Evolutionary conservation across 2,888 invertebrate genomes (phyloP), one percentile per base, ranked within the genome.

Genomic region (Plusia festucae): DNA sequence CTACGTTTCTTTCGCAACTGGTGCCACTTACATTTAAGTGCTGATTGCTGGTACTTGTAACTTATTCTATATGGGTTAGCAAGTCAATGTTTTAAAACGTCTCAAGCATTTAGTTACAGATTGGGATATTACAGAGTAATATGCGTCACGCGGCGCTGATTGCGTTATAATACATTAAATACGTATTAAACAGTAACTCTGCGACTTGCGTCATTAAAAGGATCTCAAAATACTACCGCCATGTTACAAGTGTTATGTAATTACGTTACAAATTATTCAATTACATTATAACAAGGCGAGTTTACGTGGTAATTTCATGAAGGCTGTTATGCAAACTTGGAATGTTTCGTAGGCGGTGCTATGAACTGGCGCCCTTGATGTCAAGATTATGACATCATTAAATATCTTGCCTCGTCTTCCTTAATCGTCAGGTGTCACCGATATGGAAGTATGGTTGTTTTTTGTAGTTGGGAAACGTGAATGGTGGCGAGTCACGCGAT

Each of bases 251-350:
- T 58, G 63, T 60, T 59, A 13, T 49, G 60, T 76, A 68, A 78
- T 78, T 72, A 82, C 73, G 77, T 75, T 71, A 73, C 72, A 73
- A 82, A 71, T 76, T 74, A 82, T 81, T 79, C 66, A 72, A 79
- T 78, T 76, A 73, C 64, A 68, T 78, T 69, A 68, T 63, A 20
- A 49, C 20, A 13, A 49, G 63, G 55, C 56, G 51, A 57, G 59
- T 68, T 71, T 60, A 65, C 62, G 75, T 64, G 81, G 76, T 76
- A 79, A 81, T 78, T 78, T 72, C 60, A 69, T 58, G 78, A 84
- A 85, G 85, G 83, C 78, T 81, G 67, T 80, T 83, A 82, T 79
- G 81, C 82, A 82, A 84, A 85, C 79, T 76, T 53, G 66, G 70
- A 68, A 70, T 70, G 60, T 68, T 69, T 74, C 71, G 82, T 83